Evolutionary conservation across 2,113 vertebrate species (phyloP), one percentile per base, ranked within the genome.

Genomic region (Spea bombifrons): DNA sequence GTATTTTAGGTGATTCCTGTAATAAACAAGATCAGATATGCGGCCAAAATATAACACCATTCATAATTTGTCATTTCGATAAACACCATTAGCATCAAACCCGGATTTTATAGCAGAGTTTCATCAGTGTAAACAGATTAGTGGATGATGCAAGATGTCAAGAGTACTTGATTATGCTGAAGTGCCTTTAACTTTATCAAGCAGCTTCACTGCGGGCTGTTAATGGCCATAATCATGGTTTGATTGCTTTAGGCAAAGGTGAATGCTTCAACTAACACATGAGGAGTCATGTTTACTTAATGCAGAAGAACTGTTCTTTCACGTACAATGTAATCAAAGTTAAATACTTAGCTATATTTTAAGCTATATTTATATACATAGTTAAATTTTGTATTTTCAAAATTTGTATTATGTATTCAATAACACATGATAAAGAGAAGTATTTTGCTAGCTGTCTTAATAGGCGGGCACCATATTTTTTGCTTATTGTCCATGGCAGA

Each of bases 161-260:
- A 70, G 67, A 13, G 46, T 70, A 48, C 67, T 70, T 70, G 67
- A 48, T 70, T 70, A 70, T 70, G n/a, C n/a, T 70, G 67, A 70
- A 70, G 47, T 70, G 50, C 67, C 46, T 50, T 70, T 50, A 16
- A 50, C n/a, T 50, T 50, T 50, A 16, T 70, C 67, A 70, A 16
- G 47, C 67, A 15, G 47, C 46, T 47, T 48, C 66, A 68, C 66
- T 68, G 17, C 66, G 9, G 46, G 67, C 47, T 50, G 46, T 68
- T 70, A 70, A 70, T 70, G 6, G 8, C 46, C 47, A 48, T 50
- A 50, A 70, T 70, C 46, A 70, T 70, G 7, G n/a, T 48, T 16
- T 50, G 67, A 50, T 70, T 17, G 46, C 67, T 70, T n/a, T 50
- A 49, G 67, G n/a, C 13, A 15, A 64, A 64, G 7, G 13, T 13